These are phyloP conservation scores for Euura saliciscinereae DNA, from an alignment of 1,140 invertebrate species.

Conservation along the genomic window DNA sequence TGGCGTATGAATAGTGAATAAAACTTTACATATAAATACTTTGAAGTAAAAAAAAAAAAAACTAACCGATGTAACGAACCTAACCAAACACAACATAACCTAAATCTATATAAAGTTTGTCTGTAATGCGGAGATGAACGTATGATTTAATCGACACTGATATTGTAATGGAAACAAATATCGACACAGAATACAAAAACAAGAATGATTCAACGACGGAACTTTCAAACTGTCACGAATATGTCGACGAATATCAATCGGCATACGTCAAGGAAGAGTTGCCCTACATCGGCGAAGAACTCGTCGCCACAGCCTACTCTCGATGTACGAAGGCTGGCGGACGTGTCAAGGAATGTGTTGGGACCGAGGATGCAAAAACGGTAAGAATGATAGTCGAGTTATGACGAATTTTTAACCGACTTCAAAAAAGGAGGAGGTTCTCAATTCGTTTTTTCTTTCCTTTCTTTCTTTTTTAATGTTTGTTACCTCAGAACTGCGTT, in stretches of 20 bases:
- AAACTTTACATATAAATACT: too few relatives aligned
- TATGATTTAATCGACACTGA: not conserved
- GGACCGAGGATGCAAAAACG: not conserved
- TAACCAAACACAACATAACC: not conserved
- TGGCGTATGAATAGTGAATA: too few relatives aligned
- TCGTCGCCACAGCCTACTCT: not conserved
- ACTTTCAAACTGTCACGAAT: not conserved
- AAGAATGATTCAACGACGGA: not conserved
- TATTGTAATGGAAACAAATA: slow-evolving; percentile 7
- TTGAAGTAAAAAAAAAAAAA: too few relatives aligned
- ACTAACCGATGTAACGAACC: too few relatives aligned
- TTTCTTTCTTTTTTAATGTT: too few relatives aligned
- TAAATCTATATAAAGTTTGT: not conserved
- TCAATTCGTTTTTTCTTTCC: too few relatives aligned
- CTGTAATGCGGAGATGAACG: too few relatives aligned
- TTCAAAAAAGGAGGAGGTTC: too few relatives aligned
- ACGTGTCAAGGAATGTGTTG: not conserved
- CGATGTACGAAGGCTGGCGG: not conserved
- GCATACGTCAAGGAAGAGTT: not conserved
- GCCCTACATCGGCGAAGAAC: not conserved
- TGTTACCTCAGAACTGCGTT: too few relatives aligned
- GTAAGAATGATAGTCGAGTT: not conserved
- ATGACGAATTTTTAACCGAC: not conserved
- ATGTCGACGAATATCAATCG: not conserved
- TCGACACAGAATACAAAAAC: not conserved